These are phyloP conservation scores for Oenanthe melanoleuca DNA, from an alignment of 2,113 vertebrate species.

Conservation along the genomic window DNA sequence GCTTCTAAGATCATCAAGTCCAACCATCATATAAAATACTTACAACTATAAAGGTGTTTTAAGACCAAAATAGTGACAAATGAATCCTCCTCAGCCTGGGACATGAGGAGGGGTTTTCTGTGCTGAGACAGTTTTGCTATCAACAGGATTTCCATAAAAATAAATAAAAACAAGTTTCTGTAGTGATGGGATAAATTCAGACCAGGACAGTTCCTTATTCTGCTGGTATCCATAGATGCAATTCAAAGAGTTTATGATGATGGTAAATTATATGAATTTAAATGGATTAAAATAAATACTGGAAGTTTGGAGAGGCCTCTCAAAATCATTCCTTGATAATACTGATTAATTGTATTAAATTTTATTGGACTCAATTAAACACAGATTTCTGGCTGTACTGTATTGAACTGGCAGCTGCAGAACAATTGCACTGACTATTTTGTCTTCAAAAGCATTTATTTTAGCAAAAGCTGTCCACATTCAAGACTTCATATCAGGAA, in stretches of 20 bases:
- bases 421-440: not conserved
- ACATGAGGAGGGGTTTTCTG: not conserved
- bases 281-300: not conserved
- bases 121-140: not conserved
- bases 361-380: not conserved
- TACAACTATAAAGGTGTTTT: not conserved
- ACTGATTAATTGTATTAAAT: not conserved
- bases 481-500: not conserved
- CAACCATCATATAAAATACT: not conserved
- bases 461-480: not conserved
- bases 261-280: not conserved
- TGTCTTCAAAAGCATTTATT: not conserved
- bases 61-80: not conserved
- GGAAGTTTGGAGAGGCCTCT: not conserved
- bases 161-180: not conserved
- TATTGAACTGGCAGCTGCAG: not conserved
- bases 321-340: not conserved
- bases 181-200: not conserved
- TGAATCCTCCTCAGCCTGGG: not conserved
- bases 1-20: not conserved
- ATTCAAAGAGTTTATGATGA: not conserved
- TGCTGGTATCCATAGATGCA: not conserved
- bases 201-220: not conserved
- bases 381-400: not conserved
- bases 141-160: not conserved